A percentile compares a stretch with the other conserved stretches of the same genome.
Conservation (phyloP, 2,888 invertebrate genomes). For the Desoria tigrina region DNA sequence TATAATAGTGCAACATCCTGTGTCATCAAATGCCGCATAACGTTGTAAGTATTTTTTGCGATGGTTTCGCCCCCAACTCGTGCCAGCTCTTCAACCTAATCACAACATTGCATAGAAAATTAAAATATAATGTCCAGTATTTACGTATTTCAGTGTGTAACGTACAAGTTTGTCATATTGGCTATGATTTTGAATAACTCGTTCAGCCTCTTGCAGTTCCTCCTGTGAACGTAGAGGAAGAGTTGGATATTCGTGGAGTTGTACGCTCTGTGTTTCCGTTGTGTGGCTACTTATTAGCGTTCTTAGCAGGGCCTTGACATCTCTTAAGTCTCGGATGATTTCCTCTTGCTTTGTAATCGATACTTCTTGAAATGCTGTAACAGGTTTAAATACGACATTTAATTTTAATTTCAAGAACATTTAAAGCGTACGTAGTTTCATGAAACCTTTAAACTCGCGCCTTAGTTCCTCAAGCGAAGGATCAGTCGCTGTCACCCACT, state of each 20-base stretch:
- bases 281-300: no score
- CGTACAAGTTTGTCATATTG: background rate
- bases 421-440: no score
- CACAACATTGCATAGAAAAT: background rate
- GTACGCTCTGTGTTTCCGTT: no score
- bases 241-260: background rate
- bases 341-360: background rate
- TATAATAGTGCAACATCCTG: background rate
- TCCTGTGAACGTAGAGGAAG: background rate
- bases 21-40: background rate
- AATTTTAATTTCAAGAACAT: no score
- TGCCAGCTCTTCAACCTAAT: background rate
- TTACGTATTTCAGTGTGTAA: background rate
- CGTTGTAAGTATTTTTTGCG: background rate
- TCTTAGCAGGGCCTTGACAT: background rate
- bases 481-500: no score
- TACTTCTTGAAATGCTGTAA: background rate
- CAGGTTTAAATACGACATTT: no score
- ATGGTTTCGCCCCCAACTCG: background rate
- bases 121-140: background rate
- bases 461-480: no score
- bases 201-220: background rate
- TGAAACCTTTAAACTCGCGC: no score
- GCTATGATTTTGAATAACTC: background rate
- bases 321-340: background rate